Evolutionary conservation across 1,140 invertebrate genomes (phyloP).

Genomic region (Antheraea mylitta): DNA sequence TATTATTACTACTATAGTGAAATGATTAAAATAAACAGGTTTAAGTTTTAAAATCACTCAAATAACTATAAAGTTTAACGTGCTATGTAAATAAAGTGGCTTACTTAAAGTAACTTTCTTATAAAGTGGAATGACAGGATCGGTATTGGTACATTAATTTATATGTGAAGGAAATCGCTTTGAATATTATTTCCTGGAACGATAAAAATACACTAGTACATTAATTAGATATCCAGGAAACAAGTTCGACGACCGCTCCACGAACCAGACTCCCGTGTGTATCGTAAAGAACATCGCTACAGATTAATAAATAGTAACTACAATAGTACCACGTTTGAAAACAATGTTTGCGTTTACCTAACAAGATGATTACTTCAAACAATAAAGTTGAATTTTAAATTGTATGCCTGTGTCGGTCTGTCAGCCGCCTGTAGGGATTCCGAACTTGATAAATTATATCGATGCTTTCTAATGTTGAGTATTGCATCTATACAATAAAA

Average conservation of each 20-base stretch:
- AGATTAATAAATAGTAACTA: neutral
- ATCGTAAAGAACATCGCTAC: constrained; percentile 17
- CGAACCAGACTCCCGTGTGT: constrained; percentile 17
- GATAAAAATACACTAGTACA: neutral
- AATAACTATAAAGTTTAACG: neutral
- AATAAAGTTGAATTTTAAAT: constrained; percentile 19
- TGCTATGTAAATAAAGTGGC: neutral
- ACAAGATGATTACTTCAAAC: constrained; percentile 34
- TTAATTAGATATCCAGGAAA: neutral
- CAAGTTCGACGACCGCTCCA: neutral
- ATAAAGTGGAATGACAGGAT: neutral
- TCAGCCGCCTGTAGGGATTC: neutral
- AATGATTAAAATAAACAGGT: too few species aligned
- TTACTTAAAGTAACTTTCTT: neutral
- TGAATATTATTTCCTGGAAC: neutral
- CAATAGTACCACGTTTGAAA: constrained; percentile 12
- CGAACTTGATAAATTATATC: neutral
- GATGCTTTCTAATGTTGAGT: neutral
- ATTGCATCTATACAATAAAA: neutral
- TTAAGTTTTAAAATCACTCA: neutral
- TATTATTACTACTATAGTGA: too few species aligned
- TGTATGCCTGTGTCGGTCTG: neutral
- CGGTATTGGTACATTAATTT: neutral
- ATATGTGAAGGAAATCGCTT: neutral
- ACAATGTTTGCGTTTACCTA: constrained; percentile 28